Conservation (phyloP, 2,888 invertebrate species). For the Drosophila limbata region DNA sequence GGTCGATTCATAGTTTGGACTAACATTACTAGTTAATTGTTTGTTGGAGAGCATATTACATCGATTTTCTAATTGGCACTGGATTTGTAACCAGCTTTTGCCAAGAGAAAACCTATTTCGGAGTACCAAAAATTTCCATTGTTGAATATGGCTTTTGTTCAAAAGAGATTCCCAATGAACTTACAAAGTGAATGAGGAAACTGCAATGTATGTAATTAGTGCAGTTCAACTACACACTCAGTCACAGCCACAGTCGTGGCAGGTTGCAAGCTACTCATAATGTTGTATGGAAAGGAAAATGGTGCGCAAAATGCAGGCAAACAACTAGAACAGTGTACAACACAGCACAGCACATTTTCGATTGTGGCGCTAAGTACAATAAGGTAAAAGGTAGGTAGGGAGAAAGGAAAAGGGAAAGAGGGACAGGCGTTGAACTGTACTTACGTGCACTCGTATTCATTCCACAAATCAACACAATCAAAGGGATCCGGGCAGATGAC, state of each 20-base stretch:
- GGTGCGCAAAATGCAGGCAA: not conserved
- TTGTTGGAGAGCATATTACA: not conserved
- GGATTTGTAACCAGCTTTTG: not conserved
- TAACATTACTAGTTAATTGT: not conserved
- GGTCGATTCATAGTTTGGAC: no score
- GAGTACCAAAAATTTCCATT: not conserved
- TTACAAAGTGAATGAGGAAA: slow-evolving; percentile 5
- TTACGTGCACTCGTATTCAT: slow-evolving; percentile 99
- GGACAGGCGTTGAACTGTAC: slow-evolving; percentile 84
- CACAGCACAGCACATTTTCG: slow-evolving; percentile 6
- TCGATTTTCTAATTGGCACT: not conserved
- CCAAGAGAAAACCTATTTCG: not conserved
- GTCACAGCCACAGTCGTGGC: slow-evolving; percentile 6
- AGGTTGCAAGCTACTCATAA: slow-evolving; percentile 1
- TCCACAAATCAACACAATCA: slow-evolving; percentile 98
- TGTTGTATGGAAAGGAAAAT: slow-evolving; percentile 5
- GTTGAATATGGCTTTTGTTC: not conserved
- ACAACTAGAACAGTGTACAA: not conserved
- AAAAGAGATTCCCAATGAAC: slow-evolving; percentile 3
- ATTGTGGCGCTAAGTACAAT: not conserved
- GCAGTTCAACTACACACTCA: slow-evolving; percentile 2
- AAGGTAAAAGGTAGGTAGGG: not conserved
- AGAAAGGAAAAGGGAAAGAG: not conserved
- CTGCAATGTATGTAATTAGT: slow-evolving; percentile 10
- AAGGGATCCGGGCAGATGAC: slow-evolving; percentile 97